Evolutionary conservation across 2,113 vertebrate genomes (phyloP).

Genomic region (Hepsetus odoe): DNA sequence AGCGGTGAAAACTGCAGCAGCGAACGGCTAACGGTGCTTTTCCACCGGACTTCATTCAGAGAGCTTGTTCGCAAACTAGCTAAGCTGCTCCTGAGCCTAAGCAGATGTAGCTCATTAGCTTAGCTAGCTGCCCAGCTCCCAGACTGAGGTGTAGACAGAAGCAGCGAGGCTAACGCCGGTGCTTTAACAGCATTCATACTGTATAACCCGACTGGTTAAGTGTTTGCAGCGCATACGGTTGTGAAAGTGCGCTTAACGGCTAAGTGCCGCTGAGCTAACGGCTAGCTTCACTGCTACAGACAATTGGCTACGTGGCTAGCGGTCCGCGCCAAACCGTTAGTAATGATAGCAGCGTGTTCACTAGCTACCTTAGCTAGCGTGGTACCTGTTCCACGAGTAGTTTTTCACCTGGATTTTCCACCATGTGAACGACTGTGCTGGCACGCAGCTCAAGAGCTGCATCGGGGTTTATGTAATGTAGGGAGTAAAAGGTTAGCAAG

Average conservation of each 20-base stretch:
- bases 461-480: too few relatives aligned
- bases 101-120: conserved; percentile 4
- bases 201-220: too few relatives aligned
- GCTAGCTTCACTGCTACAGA: neutral
- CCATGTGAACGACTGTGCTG: neutral
- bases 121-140: conserved; percentile 1
- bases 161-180: neutral
- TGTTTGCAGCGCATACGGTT: neutral
- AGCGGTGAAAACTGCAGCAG: too few relatives aligned
- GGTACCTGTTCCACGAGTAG: neutral
- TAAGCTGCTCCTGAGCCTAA: neutral
- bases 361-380: neutral
- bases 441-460: neutral
- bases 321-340: too few relatives aligned
- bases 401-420: neutral
- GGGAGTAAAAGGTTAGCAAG: neutral
- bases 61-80: neutral
- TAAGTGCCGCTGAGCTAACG: too few relatives aligned
- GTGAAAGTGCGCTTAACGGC: neutral
- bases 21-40: neutral
- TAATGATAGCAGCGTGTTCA: conserved; percentile 56
- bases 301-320: neutral
- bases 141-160: neutral
- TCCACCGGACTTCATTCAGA: neutral
- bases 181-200: neutral